Evolutionary conservation across 2,797 vertebrate genomes (phyloP).

Genomic region (Hippocampus kuda): DNA sequence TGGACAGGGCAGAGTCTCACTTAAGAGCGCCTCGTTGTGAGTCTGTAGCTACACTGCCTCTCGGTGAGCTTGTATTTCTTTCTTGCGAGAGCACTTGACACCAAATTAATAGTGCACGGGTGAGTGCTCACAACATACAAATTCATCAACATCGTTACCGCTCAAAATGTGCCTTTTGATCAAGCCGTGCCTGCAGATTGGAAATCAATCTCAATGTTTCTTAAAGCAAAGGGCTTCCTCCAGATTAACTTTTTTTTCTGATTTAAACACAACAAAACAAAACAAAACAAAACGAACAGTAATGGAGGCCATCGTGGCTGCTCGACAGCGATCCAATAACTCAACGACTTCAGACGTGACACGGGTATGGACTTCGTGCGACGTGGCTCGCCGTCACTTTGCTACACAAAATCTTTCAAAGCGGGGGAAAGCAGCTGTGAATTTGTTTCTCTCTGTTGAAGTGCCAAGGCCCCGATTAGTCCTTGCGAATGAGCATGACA

Average conservation of each 20-base stretch:
- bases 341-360: constrained; percentile 18
- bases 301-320: constrained; percentile 10
- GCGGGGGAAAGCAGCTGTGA: constrained; percentile 24
- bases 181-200: constrained; percentile 13
- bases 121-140: too few species aligned
- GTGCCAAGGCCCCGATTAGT: constrained; percentile 25
- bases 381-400: neutral
- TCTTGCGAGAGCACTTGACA: too few species aligned
- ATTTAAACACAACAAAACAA: neutral
- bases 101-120: neutral
- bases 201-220: neutral
- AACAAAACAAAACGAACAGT: neutral
- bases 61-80: too few species aligned
- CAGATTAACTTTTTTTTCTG: neutral
- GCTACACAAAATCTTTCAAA: constrained; percentile 16
- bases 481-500: constrained; percentile 13
- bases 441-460: constrained; percentile 22
- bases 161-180: neutral
- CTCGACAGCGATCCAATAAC: neutral
- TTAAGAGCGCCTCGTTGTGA: too few species aligned
- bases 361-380: constrained; percentile 13
- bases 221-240: neutral
- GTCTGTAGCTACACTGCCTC: too few species aligned
- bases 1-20: too few species aligned
- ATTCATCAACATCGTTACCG: too few species aligned